Percentiles rank a stretch among this genome's conserved stretches.
Evolutionary conservation across 2,888 invertebrate genomes (phyloP).

Genomic region (Agrilus biguttatus): DNA sequence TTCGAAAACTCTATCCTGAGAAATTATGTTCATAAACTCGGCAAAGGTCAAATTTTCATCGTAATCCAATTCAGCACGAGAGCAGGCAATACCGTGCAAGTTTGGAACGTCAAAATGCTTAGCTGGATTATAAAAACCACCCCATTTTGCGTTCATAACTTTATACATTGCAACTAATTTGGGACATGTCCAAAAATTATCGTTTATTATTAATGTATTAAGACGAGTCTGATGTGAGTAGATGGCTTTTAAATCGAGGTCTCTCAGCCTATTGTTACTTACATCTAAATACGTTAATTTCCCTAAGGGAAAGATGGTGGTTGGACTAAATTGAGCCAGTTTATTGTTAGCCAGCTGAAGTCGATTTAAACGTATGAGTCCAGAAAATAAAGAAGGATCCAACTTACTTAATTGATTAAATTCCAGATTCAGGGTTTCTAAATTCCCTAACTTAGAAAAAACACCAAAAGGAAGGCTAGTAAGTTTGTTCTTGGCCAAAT

Average conservation of each 20-base stretch:
- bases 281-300: slow-evolving; percentile 4
- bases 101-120: slow-evolving; percentile 6
- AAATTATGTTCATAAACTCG: slow-evolving; percentile 4
- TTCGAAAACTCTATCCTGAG: slow-evolving; percentile 4
- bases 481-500: slow-evolving; percentile 2
- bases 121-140: slow-evolving; percentile 2
- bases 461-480: slow-evolving; percentile 1
- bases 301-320: slow-evolving; percentile 4
- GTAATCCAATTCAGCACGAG: background rate
- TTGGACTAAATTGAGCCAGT: slow-evolving; percentile 1
- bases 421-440: slow-evolving; percentile 2
- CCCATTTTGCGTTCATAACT: slow-evolving; percentile 2
- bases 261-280: slow-evolving; percentile 3
- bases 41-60: slow-evolving; percentile 4
- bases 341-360: slow-evolving; percentile 6
- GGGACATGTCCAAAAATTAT: slow-evolving; percentile 8
- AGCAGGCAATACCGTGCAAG: slow-evolving; percentile 8
- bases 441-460: slow-evolving; percentile 2
- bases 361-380: slow-evolving; percentile 2
- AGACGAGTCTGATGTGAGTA: slow-evolving; percentile 4
- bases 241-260: slow-evolving; percentile 1
- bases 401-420: slow-evolving; percentile 2
- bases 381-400: slow-evolving; percentile 3
- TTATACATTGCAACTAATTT: slow-evolving; percentile 5
- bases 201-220: slow-evolving; percentile 3